Percentiles rank a stretch among this genome's conserved stretches.
These are phyloP conservation scores for Chloropsis hardwickii DNA, from an alignment of 2,113 vertebrate genomes.

Conservation along the genomic window DNA sequence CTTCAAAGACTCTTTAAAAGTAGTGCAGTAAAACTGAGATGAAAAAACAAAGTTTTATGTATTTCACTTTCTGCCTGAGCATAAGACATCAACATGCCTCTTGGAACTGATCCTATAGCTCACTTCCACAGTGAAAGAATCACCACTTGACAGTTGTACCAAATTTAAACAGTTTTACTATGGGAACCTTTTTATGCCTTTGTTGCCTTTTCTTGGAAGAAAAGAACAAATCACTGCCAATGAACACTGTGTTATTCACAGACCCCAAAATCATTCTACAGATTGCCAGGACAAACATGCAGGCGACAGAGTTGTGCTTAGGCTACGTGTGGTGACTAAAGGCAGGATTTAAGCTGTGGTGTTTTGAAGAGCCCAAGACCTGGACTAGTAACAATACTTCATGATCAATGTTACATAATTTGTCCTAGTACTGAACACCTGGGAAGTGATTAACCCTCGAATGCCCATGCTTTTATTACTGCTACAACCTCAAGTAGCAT, in stretches of 20 bases:
- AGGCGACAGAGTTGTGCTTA: neutral
- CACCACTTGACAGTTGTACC: neutral
- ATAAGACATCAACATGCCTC: neutral
- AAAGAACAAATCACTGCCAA: no score
- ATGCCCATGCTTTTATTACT: neutral
- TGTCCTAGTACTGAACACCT: neutral
- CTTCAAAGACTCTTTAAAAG: neutral
- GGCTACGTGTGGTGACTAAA: neutral
- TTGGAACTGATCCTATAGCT: neutral
- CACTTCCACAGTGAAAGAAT: neutral
- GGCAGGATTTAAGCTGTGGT: accelerated
- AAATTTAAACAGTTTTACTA: neutral
- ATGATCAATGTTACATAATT: neutral
- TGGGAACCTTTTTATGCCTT: neutral
- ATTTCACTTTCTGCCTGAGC: neutral
- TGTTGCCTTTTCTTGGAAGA: neutral
- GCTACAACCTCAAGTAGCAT: neutral
- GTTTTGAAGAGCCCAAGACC: neutral
- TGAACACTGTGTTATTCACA: neutral
- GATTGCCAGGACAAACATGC: neutral
- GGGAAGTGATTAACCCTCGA: neutral
- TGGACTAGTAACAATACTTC: neutral
- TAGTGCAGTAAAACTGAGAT: neutral
- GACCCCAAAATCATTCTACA: neutral
- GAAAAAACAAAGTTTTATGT: neutral